Conservation (phyloP, 2,113 vertebrate species). For the Anser brachyrhynchus region DNA sequence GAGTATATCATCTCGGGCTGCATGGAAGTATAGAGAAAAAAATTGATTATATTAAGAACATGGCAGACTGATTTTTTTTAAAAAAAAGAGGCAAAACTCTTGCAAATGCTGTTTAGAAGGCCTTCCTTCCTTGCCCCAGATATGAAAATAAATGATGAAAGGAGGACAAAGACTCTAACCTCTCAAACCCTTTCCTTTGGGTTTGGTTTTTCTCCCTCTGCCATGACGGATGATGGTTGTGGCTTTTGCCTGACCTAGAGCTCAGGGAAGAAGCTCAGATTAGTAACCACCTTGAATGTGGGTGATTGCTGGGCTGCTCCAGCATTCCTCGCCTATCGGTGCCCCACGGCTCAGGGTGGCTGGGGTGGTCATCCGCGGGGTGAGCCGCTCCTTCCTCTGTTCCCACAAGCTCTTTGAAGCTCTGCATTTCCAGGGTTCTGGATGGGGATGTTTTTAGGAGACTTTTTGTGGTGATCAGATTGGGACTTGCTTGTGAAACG, state of each 20-base stretch:
- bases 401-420: not conserved
- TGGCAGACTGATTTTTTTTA: not conserved
- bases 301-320: not conserved
- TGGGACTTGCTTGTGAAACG: not conserved
- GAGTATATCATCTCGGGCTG: not conserved
- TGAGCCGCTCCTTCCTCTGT: not conserved
- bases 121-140: not conserved
- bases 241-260: not conserved
- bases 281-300: accelerated
- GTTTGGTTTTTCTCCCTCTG: not conserved
- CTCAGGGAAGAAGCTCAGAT: not conserved
- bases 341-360: not conserved
- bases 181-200: not conserved
- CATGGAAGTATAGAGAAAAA: not conserved
- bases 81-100: not conserved
- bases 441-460: not conserved
- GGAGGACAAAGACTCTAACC: not conserved
- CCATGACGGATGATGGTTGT: accelerated
- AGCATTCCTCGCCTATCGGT: not conserved
- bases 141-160: not conserved
- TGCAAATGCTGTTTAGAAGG: not conserved
- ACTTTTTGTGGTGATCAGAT: not conserved
- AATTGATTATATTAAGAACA: not conserved
- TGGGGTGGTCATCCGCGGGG: accelerated
- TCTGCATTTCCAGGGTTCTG: accelerated